These are phyloP conservation scores for Echiichthys vipera DNA, from an alignment of 2,797 vertebrate genomes.

Conservation along the genomic window DNA sequence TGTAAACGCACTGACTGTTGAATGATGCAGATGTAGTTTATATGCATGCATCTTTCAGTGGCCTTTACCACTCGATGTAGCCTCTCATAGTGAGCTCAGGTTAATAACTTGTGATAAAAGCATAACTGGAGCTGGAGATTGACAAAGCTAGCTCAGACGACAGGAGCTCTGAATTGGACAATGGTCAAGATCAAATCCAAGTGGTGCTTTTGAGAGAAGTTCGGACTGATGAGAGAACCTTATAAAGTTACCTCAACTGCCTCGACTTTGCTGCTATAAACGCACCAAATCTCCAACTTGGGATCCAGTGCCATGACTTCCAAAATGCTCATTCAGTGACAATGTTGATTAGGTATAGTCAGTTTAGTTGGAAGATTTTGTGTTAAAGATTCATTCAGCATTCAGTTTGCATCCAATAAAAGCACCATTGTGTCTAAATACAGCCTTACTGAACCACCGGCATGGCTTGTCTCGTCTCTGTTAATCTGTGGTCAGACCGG, in stretches of 20 bases:
- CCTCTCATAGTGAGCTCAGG: background rate
- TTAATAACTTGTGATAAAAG: slow-evolving; percentile 6
- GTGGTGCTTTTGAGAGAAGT: background rate
- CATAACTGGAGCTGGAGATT: background rate
- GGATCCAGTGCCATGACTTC: background rate
- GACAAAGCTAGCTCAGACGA: background rate
- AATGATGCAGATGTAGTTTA: slow-evolving; percentile 40
- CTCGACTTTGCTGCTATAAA: background rate
- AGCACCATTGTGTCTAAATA: background rate
- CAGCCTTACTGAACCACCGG: background rate
- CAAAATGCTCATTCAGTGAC: background rate
- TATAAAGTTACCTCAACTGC: background rate
- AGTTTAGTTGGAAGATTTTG: background rate
- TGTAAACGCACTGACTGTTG: too few species aligned
- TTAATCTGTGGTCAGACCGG: too few species aligned
- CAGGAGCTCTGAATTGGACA: background rate
- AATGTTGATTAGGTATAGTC: background rate
- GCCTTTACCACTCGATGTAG: slow-evolving; percentile 12
- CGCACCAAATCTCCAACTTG: background rate
- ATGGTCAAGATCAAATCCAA: background rate
- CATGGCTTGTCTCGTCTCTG: background rate
- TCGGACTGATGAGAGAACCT: background rate
- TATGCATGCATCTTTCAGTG: slow-evolving; percentile 17
- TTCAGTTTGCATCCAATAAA: background rate
- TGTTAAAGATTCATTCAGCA: background rate